Conservation (phyloP, 1,140 invertebrate genomes). For the Drosophila erecta region DNA sequence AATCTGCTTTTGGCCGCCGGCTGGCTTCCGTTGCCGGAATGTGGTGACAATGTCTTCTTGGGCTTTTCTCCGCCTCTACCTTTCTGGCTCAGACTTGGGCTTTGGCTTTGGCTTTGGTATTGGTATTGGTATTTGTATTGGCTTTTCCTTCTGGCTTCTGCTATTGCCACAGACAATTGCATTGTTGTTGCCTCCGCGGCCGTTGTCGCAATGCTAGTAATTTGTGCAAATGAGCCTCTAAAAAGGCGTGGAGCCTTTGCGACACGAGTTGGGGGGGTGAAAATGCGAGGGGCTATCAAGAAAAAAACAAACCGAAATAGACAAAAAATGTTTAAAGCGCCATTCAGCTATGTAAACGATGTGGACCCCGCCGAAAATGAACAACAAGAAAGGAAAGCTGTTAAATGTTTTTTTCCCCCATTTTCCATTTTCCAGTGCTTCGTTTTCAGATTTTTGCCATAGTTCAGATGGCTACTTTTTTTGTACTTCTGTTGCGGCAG, state of each 20-base stretch:
- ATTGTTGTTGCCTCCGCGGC: slow-evolving; percentile 53
- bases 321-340: slow-evolving; percentile 64
- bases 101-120: slow-evolving; percentile 11
- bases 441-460: slow-evolving; percentile 35
- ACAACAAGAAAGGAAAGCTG: slow-evolving; percentile 67
- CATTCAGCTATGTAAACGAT: slow-evolving; percentile 64
- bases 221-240: slow-evolving; percentile 81
- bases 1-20: slow-evolving; percentile 56
- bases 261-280: slow-evolving; percentile 16
- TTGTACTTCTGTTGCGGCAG: not conserved
- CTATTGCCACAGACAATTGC: slow-evolving; percentile 63
- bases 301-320: slow-evolving; percentile 33
- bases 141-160: slow-evolving; percentile 16
- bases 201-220: slow-evolving; percentile 77
- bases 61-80: slow-evolving; percentile 43
- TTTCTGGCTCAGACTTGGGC: slow-evolving; percentile 30
- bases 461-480: slow-evolving; percentile 14
- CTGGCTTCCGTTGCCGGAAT: slow-evolving; percentile 79
- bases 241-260: slow-evolving; percentile 57
- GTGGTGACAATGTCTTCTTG: slow-evolving; percentile 74
- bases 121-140: slow-evolving; percentile 26
- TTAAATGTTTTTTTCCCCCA: slow-evolving; percentile 46
- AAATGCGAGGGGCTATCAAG: not conserved
- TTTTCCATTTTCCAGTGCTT: slow-evolving; percentile 23
- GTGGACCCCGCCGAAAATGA: slow-evolving; percentile 34